Evolutionary conservation across 2,797 vertebrate species (phyloP), one percentile per base, ranked within the genome.

Genomic region (Neosalanx taihuensis): DNA sequence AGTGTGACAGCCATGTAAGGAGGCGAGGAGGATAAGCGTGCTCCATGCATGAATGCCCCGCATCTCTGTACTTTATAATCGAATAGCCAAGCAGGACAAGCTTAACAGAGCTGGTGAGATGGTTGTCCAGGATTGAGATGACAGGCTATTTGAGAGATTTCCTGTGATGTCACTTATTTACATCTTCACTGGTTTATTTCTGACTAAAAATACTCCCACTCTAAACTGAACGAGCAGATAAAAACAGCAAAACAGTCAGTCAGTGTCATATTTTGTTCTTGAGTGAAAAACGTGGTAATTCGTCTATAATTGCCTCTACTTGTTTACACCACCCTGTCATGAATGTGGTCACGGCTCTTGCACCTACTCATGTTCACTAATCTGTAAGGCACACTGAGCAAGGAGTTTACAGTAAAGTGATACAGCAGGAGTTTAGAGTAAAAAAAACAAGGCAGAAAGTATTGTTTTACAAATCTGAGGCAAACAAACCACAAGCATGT

Each of bases 71-170:
- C 69, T 68, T 64, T 69, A 69, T 78, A 72, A 76, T 72, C 80
- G 76, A 85, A 81, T 72, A 76, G 46, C 37, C 56, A 80, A 60
- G 71, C 56, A 67, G 75, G 66, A 84, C 74, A 49, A 70, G 79
- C 73, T 78, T 72, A 75, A 78, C 80, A 84, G 76, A 73, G 76
- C 73, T 61, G 73, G 71, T 75, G 83, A 87, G 77, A 75, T 74
- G 72, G 73, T 58, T 53, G 66, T 69, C 31, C 68, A 64, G 72
- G 86, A 83, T 76, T 77, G 62, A 73, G 86, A 74, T 78, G 85
- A 89, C 87, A 84, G 83, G 76, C 81, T 85, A 88, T 90, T 90
- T 86, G 29, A 85, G 81, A 86, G 85, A 92, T 90, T 92, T 86
- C 76, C 74, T 73, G 73, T 71, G 70, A 78, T 85, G 85, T 86